Evolutionary conservation across 2,888 invertebrate species (phyloP).

Genomic region (Phalera bucephala): DNA sequence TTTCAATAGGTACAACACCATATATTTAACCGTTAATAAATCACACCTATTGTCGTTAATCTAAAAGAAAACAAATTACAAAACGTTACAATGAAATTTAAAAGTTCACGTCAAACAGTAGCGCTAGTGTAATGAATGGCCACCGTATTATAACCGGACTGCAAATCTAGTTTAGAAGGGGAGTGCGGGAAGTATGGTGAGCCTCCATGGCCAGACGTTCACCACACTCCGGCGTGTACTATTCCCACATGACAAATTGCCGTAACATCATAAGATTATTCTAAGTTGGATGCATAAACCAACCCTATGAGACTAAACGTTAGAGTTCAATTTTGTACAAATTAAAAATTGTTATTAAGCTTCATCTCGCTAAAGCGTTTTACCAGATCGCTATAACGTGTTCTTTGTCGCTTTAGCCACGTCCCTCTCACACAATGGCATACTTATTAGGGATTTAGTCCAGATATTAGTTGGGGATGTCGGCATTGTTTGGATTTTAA

Average conservation of each 20-base stretch:
- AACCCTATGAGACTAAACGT: constrained; percentile 2
- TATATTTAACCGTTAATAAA: constrained; percentile 33
- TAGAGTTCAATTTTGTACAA: constrained; percentile 24
- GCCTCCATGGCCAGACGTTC: constrained; percentile 81
- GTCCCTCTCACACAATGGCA: constrained; percentile 83
- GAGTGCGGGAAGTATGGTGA: constrained; percentile 80
- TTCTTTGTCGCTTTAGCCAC: constrained; percentile 78
- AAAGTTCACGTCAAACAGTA: constrained; percentile 70
- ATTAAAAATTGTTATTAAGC: constrained; percentile 5
- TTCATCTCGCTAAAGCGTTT: constrained; percentile 16
- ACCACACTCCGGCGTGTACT: constrained; percentile 78
- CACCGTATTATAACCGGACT: constrained; percentile 77
- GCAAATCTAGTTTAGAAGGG: constrained; percentile 80
- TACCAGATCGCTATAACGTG: constrained; percentile 79
- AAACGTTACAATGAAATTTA: constrained; percentile 49
- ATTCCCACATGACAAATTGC: constrained; percentile 40
- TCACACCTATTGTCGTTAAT: constrained; percentile 43
- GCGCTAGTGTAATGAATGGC: constrained; percentile 74
- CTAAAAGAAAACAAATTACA: constrained; percentile 46
- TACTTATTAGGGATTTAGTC: constrained; percentile 84
- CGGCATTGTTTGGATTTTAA: constrained; percentile 81
- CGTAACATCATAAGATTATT: constrained; percentile 38
- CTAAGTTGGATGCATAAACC: constrained; percentile 23
- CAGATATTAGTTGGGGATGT: constrained; percentile 83
- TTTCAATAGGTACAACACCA: too few species aligned